Evolutionary conservation across 1,140 invertebrate genomes (phyloP), one percentile per base, ranked within the genome.

Genomic region (Lethocerus indicus): DNA sequence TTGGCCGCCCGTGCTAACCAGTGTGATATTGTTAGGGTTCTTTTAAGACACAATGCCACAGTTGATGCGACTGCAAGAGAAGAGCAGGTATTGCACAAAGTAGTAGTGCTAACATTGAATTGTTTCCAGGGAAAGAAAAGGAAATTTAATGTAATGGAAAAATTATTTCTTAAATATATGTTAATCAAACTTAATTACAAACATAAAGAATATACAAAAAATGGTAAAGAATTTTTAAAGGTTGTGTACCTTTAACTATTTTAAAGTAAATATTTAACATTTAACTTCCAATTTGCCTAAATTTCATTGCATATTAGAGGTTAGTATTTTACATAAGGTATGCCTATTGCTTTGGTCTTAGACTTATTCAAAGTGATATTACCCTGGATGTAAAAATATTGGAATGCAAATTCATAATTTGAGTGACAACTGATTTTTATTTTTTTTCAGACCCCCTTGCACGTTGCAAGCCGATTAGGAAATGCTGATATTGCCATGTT

Each of bases 1-100:
- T 76, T 98, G 54, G 95, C 95, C 20, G 91, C 93, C 18, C 71
- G 95, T 56, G 92, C 94, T 27, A 96, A 97, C 68, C 87, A 91
- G 67, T 79, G 77, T 1, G 80, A 83, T 61, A 81, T 83, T 61
- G 78, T 84, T 39, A 71, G 93, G 47, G 94, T 98, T 64, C 72
- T 98, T 50, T 73, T 98, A 32, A 76, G 94, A 58, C 96, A 97
- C 67, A 87, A 85, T 51, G 94, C 93, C 18, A 74, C 86, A 67
- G 93, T 98, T n/a, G 91, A 98, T 66, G 90, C 91, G 4, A 75
- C 79, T 62, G 94, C 94, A 2, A 73, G 83, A 63, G 80, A 83
- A 68, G 37, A 57, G 32, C 49, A 53, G 49, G 49, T 50, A 28
- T 40, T 32, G 9, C 29, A 32, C 29, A 32, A 9, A 32, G 29